Evolutionary conservation across 1,140 invertebrate genomes (phyloP), one percentile per base, ranked within the genome.

Genomic region (Pogonomyrmex barbatus): DNA sequence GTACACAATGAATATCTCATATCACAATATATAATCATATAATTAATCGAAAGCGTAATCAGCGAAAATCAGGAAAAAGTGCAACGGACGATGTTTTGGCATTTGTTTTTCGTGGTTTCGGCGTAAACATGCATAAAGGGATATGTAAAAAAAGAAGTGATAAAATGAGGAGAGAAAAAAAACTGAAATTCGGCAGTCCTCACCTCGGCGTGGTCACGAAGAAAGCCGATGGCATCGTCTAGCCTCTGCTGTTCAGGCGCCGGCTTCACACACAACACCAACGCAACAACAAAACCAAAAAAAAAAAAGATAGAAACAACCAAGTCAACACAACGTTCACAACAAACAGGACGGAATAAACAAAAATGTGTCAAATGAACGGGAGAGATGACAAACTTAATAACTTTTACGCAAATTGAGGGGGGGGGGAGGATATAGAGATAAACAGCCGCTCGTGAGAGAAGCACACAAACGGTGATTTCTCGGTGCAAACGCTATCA

Each of bases 171-270:
- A 45, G 56, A 83, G 65, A 56, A 67, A 90, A 89, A 91, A 92
- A 93, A 92, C 89, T 91, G 89, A 92, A 93, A 94, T 93, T 93
- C 91, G 91, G 94, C 93, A 92, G 96, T 96, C 94, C 96, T 96
- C 92, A 97, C 96, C 96, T 98, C 97, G 93, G 97, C 97, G 94
- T 98, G 97, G 94, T 98, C 97, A 93, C 97, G 96, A 93, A 98
- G 96, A 94, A 98, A 98, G 93, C 97, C 97, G 96, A 98, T 98
- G 89, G 98, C 98, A 96, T 98, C 98, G 95, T 98, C 97, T 94
- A 98, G 96, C 94, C 97, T 96, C 94, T 98, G 96, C 94, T 97
- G 97, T 95, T 97, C 97, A 91, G 97, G 96, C 94, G 97, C 96
- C 95, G 96, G 96, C 96, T 97, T 95, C 94, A 96, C 94, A 95